These are phyloP conservation scores for Dissostichus mawsoni DNA, from an alignment of 2,113 vertebrate species.

Conservation along the genomic window DNA sequence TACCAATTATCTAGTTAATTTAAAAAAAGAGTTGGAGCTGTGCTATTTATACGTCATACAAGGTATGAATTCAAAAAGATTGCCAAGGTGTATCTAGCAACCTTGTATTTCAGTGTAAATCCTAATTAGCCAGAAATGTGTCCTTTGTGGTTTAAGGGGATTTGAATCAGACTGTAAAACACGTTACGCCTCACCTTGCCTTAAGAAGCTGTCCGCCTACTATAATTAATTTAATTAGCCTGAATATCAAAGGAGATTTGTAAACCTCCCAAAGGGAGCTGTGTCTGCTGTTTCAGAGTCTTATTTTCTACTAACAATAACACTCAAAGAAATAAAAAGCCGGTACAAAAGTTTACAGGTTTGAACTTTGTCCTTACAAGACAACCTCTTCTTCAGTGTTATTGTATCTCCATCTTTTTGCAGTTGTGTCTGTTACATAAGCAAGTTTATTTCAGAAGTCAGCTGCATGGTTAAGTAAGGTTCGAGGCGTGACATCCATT, in stretches of 20 bases:
- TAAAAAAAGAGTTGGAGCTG: no score
- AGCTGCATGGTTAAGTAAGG: neutral
- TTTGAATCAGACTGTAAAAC: constrained; percentile 44
- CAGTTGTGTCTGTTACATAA: neutral
- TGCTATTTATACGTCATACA: no score
- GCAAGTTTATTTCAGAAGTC: neutral
- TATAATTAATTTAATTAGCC: constrained; percentile 39
- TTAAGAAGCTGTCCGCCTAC: constrained; percentile 28
- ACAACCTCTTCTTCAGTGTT: neutral
- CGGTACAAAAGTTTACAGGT: neutral
- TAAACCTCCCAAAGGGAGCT: constrained; percentile 9
- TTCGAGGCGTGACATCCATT: neutral
- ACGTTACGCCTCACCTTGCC: constrained; percentile 4
- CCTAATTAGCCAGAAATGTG: neutral
- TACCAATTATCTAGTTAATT: neutral
- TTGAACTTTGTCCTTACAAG: neutral
- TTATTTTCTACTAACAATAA: neutral
- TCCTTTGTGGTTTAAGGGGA: neutral
- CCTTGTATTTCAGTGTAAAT: neutral
- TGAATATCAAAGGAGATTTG: constrained; percentile 15
- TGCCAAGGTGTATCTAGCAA: neutral
- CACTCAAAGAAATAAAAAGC: neutral
- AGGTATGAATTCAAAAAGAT: neutral
- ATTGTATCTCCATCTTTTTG: neutral
- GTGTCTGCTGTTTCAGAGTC: constrained; percentile 2